Evolutionary conservation across 2,113 vertebrate genomes (phyloP).

Genomic region (Bagarius yarrelli): DNA sequence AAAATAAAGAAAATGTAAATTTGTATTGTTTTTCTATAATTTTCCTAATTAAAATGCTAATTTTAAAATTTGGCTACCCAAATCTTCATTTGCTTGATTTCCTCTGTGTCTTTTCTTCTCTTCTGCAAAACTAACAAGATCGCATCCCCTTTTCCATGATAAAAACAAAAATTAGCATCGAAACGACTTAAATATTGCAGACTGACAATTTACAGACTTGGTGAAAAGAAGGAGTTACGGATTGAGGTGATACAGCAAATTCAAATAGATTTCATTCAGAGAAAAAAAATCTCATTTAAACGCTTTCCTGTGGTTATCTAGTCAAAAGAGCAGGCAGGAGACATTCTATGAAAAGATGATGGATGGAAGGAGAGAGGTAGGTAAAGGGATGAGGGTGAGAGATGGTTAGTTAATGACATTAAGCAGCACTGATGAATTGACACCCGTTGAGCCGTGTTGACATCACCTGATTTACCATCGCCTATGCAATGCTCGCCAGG

Average conservation of each 20-base stretch:
- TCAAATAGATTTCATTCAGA: constrained; percentile 59
- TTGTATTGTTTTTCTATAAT: constrained; percentile 34
- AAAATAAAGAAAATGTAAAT: not conserved
- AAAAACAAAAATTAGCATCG: constrained; percentile 54
- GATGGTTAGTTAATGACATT: constrained; percentile 79
- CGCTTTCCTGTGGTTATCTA: constrained; percentile 62
- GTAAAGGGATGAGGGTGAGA: constrained; percentile 44
- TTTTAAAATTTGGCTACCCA: too few relatives aligned
- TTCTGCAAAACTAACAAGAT: constrained; percentile 69
- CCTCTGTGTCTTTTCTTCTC: constrained; percentile 55
- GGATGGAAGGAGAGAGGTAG: constrained; percentile 26
- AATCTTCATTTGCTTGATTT: constrained; percentile 16
- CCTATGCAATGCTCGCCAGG: constrained; percentile 16
- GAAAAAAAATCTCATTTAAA: constrained; percentile 57
- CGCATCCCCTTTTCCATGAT: constrained; percentile 66
- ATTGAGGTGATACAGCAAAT: constrained; percentile 33
- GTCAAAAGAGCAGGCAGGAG: constrained; percentile 33
- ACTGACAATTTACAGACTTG: constrained; percentile 31
- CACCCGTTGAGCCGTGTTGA: constrained; percentile 74
- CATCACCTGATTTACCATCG: constrained; percentile 59
- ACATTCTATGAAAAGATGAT: constrained; percentile 41
- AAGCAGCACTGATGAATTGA: constrained; percentile 75
- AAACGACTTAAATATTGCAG: constrained; percentile 66
- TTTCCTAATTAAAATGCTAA: too few relatives aligned
- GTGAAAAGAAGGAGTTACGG: constrained; percentile 38